phyloP scores from a whole-genome alignment of 2,888 invertebrate genomes.

The Cyrtodaria siliqua region DNA sequence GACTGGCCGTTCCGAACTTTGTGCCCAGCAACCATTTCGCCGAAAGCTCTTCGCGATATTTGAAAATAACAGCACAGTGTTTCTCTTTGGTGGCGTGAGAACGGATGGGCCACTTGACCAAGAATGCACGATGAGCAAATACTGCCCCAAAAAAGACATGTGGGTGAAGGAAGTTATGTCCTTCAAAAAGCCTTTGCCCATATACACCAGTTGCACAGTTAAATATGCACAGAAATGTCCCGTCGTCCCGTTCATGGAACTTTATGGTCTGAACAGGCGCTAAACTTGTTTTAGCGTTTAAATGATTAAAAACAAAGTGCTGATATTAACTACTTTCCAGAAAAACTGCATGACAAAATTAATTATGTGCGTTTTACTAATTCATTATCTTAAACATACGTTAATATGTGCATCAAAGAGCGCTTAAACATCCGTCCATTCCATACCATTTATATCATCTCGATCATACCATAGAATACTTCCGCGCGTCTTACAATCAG shows the following conservation, averaged over 20 bases:
- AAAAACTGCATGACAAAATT: too few relatives aligned
- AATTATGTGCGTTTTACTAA: too few relatives aligned
- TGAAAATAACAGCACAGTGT: constrained; percentile 12
- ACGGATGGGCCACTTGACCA: constrained; percentile 10
- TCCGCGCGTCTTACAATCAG: too few relatives aligned
- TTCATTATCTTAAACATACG: too few relatives aligned
- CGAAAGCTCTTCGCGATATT: constrained; percentile 43
- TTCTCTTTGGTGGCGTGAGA: constrained; percentile 34
- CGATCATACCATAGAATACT: too few relatives aligned
- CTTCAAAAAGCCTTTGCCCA: constrained; percentile 12
- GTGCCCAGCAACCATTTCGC: constrained; percentile 32
- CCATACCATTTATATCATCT: too few relatives aligned
- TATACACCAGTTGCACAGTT: constrained; percentile 33
- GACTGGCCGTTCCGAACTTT: constrained; percentile 33
- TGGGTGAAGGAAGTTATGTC: constrained; percentile 21
- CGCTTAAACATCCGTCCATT: too few relatives aligned
- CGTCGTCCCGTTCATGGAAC: constrained; percentile 34
- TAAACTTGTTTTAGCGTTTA: too few relatives aligned
- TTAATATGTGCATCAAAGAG: too few relatives aligned
- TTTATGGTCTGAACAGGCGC: neutral
- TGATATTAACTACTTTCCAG: too few relatives aligned
- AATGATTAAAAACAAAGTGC: too few relatives aligned
- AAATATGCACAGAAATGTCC: constrained; percentile 31
- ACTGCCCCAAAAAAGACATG: constrained; percentile 16
- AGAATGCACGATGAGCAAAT: constrained; percentile 20